Evolutionary conservation across 1,140 invertebrate species (phyloP), one percentile per base, ranked within the genome.

Genomic region (Cheumatopsyche charites): DNA sequence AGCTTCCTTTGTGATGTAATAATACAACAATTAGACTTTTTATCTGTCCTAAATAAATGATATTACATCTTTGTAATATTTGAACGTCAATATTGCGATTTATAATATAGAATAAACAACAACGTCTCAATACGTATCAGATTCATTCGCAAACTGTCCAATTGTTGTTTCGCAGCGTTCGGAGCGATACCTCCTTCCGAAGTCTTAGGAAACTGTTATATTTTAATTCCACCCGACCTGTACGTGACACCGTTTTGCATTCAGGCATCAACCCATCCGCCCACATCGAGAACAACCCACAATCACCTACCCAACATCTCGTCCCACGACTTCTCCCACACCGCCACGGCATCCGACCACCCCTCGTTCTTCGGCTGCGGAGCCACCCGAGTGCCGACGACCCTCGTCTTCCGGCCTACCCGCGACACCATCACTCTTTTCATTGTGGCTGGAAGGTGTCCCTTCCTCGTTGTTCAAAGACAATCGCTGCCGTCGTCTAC

Each of bases 181-280:
- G 42, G 15, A 21, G 19, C 63, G 55, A 23, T 23, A 21, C n/a
- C 63, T 66, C 43, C 63, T 65, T 66, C 43, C 41, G 63, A 68
- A 68, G 66, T 68, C 66, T 68, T 68, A 68, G 66, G 47, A 68
- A 68, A 68, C 66, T 68, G 66, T 68, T 68, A 68, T 68, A 68
- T 68, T 68, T 68, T 68, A 68, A 68, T 68, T 68, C 66, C 66
- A 9, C 66, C 21, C 26, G 66, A 47, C 66, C 49, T 23, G 49
- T 15, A 68, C 66, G 66, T 68, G 66, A 68, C 49, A 43, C 26
- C 49, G 49, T 68, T 68, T 68, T 68, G 66, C 66, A 68, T 68
- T 68, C 66, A 68, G 66, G 43, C 26, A 47, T 68, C 41, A 47
- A n/a, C n/a, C n/a, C n/a, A n/a, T n/a, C n/a, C n/a, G n/a, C n/a